Evolutionary conservation across 2,888 invertebrate species (phyloP).

Genomic region (Plebejus melissa): DNA sequence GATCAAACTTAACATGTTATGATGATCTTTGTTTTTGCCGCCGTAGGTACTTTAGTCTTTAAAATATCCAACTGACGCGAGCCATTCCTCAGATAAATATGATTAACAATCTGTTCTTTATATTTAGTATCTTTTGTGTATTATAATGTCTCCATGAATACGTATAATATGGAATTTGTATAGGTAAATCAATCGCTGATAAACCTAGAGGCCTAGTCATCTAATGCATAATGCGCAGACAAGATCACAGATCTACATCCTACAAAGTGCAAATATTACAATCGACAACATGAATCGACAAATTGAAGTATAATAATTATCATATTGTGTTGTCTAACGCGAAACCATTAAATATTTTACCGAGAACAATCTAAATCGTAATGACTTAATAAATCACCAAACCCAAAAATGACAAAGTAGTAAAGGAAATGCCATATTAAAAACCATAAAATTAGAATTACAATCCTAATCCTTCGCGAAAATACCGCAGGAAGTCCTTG

Average conservation of each 20-base stretch:
- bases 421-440: conserved; percentile 12
- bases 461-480: conserved; percentile 48
- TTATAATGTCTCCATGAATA: not conserved
- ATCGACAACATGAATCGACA: not conserved
- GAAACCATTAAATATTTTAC: not conserved
- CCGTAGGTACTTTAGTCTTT: conserved; percentile 38
- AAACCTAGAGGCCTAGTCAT: not conserved
- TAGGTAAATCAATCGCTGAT: not conserved
- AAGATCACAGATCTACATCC: not conserved
- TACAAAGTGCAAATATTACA: not conserved
- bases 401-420: conserved; percentile 28
- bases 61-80: conserved; percentile 34
- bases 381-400: conserved; percentile 22
- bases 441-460: conserved; percentile 35
- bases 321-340: not conserved
- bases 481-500: conserved; percentile 58
- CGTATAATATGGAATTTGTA: not conserved
- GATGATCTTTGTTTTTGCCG: conserved; percentile 54
- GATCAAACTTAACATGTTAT: conserved; percentile 12
- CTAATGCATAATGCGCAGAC: not conserved
- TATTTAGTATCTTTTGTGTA: not conserved
- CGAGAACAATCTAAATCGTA: conserved; percentile 18
- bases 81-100: conserved; percentile 31
- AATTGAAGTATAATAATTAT: not conserved
- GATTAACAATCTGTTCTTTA: conserved; percentile 35